Base-by-base conservation (phyloP, 2,113 vertebrate genomes). In the Lampris incognitus region DNA sequence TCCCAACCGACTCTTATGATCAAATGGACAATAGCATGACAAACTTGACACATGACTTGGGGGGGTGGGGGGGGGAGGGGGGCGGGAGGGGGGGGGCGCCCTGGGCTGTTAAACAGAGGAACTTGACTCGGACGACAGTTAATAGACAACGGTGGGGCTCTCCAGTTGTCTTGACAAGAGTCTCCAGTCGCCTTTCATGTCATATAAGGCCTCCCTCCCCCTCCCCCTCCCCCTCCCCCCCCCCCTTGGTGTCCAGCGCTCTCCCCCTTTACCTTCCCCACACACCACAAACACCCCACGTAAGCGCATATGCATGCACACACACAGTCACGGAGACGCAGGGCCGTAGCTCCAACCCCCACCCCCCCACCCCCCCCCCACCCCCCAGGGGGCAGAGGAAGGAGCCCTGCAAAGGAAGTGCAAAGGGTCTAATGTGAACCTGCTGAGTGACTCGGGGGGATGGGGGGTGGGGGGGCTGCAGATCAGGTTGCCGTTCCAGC, bases 341-440 rank as follows among this genome's bases (percentile, higher is more conserved):
- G 62, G 69, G 65, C 74, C 59, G n/a, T 42, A 44, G 79, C 41
- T 66, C 66, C 69, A 40, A 52, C 41, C 69, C 85, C 88, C 79
- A n/a, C n/a, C 24, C 0, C 24, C 24, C 24, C 24, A 24, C 24
- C 24, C 24, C 24, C 24, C 24, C 67, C 66, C 69, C 39, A 52
- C 41, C 69, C 85, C 88, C 79, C 51, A n/a, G 61, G 92, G 88
- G 79, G 82, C 24, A 42, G 74, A 81, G 88, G 81, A 89, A 89
- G 83, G 77, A 79, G 78, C 81, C 72, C 81, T 56, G 76, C 67
- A 82, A 81, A 92, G 92, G 91, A 93, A 92, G 83, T 91, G 86
- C 77, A 85, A 85, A 85, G 24, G 89, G 87, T 83, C 86, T 87
- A 85, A 89, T 88, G 85, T 72, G 70, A 76, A 83, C 44, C 88